These are phyloP conservation scores for Bos javanicus DNA, from an alignment of 2,113 vertebrate genomes.

Conservation along the genomic window DNA sequence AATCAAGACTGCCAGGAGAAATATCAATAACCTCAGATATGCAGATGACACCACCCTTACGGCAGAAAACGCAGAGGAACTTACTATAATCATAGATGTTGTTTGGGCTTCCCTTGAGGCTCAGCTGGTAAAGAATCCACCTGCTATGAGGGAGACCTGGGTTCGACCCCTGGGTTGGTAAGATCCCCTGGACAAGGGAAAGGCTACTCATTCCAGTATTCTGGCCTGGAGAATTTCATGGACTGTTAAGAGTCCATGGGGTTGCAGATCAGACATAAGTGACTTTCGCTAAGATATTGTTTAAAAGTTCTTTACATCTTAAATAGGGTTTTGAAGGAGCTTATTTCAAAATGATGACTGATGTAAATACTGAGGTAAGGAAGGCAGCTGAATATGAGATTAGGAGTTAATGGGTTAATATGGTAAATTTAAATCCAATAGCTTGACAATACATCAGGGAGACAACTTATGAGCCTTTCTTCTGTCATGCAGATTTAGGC, in stretches of 20 bases:
- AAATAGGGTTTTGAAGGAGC: not conserved
- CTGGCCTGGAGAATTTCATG: not conserved
- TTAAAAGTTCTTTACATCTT: not conserved
- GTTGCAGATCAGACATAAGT: not conserved
- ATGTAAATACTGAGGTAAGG: not conserved
- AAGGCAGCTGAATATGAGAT: not conserved
- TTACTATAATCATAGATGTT: not conserved
- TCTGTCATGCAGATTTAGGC: not conserved
- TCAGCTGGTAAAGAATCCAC: not conserved
- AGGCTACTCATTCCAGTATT: not conserved
- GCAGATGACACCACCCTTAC: not conserved
- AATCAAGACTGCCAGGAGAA: not conserved
- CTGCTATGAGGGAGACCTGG: not conserved
- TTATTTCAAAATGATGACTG: slow-evolving; percentile 16
- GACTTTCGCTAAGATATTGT: not conserved
- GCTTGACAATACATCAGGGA: not conserved
- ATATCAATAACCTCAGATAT: not conserved
- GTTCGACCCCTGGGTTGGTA: not conserved
- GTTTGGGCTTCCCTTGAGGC: not conserved
- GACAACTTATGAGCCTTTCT: not conserved
- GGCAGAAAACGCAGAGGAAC: not conserved
- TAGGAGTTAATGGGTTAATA: not conserved
- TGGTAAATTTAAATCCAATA: not conserved
- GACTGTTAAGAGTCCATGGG: not conserved
- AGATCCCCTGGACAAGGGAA: not conserved